A percentile compares a stretch with the other conserved stretches of the same genome.
Evolutionary conservation across 2,797 vertebrate species (phyloP).

Genomic region (Anguilla anguilla): DNA sequence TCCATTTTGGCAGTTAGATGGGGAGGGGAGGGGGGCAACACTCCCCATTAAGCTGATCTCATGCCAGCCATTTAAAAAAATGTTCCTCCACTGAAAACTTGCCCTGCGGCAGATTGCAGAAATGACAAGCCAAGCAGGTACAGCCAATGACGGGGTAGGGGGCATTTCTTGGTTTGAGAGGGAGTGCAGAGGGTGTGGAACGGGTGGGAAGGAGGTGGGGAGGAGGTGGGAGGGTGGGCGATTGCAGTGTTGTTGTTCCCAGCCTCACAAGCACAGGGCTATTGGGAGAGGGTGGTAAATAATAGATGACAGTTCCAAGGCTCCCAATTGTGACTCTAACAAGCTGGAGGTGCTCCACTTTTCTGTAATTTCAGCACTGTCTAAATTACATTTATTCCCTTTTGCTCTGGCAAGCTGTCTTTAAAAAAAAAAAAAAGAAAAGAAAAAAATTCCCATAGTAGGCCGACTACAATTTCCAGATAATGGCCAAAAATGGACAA

Average conservation of each 20-base stretch:
- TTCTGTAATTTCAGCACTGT: constrained; percentile 16
- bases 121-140: constrained; percentile 4
- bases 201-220: not conserved
- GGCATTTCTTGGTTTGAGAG: not conserved
- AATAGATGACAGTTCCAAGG: constrained; percentile 31
- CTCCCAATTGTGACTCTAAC: constrained; percentile 29
- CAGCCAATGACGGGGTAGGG: not conserved
- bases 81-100: not conserved
- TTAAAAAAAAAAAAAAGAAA: not conserved
- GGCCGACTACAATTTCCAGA: not conserved
- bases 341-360: constrained; percentile 20
- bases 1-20: not conserved
- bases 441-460: no score
- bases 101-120: not conserved
- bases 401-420: not conserved
- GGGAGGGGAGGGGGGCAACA: not conserved
- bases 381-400: constrained; percentile 7
- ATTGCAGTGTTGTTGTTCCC: constrained; percentile 8
- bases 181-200: not conserved
- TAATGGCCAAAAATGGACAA: not conserved
- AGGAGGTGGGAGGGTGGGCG: not conserved
- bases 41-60: not conserved
- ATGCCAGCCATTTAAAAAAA: constrained; percentile 8
- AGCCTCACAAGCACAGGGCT: constrained; percentile 14
- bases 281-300: constrained; percentile 25